phyloP scores from a whole-genome alignment of 2,888 invertebrate genomes.

The Volucella inanis region DNA sequence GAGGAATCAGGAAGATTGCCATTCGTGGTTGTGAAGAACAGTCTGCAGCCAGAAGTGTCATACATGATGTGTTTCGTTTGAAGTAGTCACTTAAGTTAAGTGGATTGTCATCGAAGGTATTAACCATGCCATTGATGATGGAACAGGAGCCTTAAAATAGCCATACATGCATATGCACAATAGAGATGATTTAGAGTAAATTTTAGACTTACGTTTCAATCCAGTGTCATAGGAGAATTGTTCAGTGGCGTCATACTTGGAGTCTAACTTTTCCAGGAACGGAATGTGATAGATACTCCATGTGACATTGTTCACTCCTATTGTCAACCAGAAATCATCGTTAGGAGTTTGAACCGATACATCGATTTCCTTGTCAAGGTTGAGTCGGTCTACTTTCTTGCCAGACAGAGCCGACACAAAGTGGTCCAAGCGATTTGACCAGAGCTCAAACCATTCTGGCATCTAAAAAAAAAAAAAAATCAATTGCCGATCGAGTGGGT shows the following conservation, averaged over 20 bases:
- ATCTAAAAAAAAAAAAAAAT: constrained; percentile 77
- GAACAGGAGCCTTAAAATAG: constrained; percentile 80
- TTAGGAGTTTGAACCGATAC: constrained; percentile 80
- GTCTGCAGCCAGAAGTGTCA: constrained; percentile 81
- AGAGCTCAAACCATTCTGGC: constrained; percentile 82
- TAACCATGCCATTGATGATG: constrained; percentile 82
- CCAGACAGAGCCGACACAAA: constrained; percentile 81
- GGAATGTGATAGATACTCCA: constrained; percentile 82
- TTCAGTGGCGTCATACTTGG: constrained; percentile 82
- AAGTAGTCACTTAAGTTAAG: constrained; percentile 79
- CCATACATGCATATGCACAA: constrained; percentile 18
- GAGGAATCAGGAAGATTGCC: constrained; percentile 81
- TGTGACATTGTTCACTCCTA: constrained; percentile 81
- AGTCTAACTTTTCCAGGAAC: constrained; percentile 81
- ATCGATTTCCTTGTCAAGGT: constrained; percentile 80
- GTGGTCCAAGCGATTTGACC: constrained; percentile 81
- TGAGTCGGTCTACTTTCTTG: constrained; percentile 80
- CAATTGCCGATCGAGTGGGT: background rate
- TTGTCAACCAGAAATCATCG: constrained; percentile 80
- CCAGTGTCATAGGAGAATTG: constrained; percentile 81
- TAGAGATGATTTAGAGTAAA: too few species aligned
- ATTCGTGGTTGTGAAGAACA: constrained; percentile 81
- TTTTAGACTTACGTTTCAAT: constrained; percentile 78
- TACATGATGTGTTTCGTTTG: constrained; percentile 77
- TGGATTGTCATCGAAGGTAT: constrained; percentile 82